Percentiles rank a stretch among this genome's conserved stretches.
These are phyloP conservation scores for Parotia lawesii DNA, from an alignment of 2,113 vertebrate genomes.

Conservation along the genomic window DNA sequence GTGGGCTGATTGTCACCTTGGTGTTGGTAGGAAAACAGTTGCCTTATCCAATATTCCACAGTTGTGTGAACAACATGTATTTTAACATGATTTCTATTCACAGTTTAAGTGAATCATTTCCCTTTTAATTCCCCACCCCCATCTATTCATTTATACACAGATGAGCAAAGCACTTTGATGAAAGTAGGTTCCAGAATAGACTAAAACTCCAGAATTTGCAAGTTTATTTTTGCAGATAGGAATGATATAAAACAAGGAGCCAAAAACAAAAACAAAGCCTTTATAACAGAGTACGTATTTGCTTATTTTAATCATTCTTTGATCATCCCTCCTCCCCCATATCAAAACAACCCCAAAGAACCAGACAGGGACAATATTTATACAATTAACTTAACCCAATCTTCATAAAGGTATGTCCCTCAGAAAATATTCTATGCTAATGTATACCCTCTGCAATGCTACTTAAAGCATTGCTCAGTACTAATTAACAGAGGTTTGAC, in stretches of 20 bases:
- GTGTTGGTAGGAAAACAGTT: conserved; percentile 35
- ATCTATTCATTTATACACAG: conserved; percentile 50
- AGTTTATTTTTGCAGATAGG: conserved; percentile 34
- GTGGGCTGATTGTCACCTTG: conserved; percentile 28
- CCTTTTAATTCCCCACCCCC: conserved; percentile 30
- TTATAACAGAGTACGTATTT: conserved; percentile 11
- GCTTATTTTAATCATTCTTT: conserved; percentile 32
- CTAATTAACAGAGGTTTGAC: background rate
- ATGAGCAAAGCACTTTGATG: conserved; percentile 31
- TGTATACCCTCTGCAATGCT: background rate
- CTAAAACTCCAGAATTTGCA: conserved; percentile 32
- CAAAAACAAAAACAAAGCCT: background rate
- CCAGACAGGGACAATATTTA: background rate
- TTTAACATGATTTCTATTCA: conserved; percentile 18
- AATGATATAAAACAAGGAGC: background rate
- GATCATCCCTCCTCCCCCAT: conserved; percentile 14
- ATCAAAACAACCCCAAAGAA: conserved; percentile 19
- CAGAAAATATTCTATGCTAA: background rate
- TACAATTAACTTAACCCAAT: conserved; percentile 47
- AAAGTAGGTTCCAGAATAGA: conserved; percentile 35
- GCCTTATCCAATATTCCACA: conserved; percentile 13
- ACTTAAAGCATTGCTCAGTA: background rate
- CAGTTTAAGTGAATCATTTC: conserved; percentile 36
- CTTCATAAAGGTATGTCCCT: background rate
- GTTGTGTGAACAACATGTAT: conserved; percentile 22